Evolutionary conservation across 2,888 invertebrate species (phyloP).

Genomic region (Machimus rusticus): DNA sequence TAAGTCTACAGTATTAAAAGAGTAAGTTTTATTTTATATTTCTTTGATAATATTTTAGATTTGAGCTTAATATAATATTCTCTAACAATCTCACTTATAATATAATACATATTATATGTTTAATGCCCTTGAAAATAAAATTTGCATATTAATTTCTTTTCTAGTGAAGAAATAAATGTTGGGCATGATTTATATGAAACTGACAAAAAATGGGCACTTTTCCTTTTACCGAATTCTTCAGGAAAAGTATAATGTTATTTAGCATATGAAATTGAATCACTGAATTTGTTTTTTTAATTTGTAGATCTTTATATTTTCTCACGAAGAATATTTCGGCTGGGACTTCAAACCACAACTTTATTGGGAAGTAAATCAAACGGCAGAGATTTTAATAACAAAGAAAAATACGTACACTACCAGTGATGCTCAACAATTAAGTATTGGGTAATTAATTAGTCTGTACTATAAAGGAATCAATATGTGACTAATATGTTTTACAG

Average conservation of each 20-base stretch:
- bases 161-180: constrained; percentile 53
- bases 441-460: not conserved
- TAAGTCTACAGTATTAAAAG: constrained; percentile 54
- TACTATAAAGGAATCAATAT: not conserved
- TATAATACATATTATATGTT: too few relatives aligned
- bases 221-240: constrained; percentile 57
- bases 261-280: not conserved
- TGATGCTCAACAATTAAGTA: constrained; percentile 69
- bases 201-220: constrained; percentile 62
- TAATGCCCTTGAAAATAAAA: too few relatives aligned
- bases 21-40: constrained; percentile 53
- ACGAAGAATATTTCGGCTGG: constrained; percentile 74
- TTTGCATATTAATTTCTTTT: not conserved
- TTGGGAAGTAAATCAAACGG: constrained; percentile 67
- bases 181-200: constrained; percentile 62
- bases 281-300: not conserved
- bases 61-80: too few relatives aligned
- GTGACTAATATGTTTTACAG: constrained; percentile 52
- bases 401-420: constrained; percentile 80
- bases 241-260: constrained; percentile 51
- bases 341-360: constrained; percentile 75
- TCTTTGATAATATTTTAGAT: not conserved
- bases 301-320: constrained; percentile 67
- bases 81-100: too few relatives aligned
- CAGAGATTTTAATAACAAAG: constrained; percentile 67